phyloP scores from a whole-genome alignment of 1,140 invertebrate species.

The Andrena cerasifolii region DNA sequence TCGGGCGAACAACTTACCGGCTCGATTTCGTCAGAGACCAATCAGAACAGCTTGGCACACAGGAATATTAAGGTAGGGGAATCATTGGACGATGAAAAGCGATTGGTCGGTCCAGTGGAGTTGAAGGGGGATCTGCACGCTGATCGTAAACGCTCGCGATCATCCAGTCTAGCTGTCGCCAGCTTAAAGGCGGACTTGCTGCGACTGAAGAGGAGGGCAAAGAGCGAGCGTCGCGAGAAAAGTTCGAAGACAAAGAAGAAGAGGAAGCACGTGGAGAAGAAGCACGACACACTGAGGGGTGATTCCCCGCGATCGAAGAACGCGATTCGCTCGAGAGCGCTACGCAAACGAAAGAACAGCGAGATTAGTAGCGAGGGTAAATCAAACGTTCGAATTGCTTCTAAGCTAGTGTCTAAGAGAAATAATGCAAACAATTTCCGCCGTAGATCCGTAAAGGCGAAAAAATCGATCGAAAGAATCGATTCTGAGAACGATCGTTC shows the following conservation, averaged over 20 bases:
- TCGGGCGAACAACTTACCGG: no score
- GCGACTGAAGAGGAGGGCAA: constrained; percentile 11
- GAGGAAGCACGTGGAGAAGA: constrained; percentile 20
- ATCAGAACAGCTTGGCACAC: background rate
- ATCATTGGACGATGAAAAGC: background rate
- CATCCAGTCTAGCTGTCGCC: background rate
- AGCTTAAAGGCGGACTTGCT: background rate
- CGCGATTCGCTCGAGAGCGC: background rate
- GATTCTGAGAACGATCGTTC: background rate
- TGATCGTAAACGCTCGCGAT: background rate
- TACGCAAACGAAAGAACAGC: constrained; percentile 15
- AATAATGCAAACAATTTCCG: constrained; percentile 30
- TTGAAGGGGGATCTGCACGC: background rate
- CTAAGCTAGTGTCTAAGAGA: constrained; percentile 21
- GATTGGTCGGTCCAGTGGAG: background rate
- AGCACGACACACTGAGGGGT: background rate
- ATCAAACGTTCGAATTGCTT: constrained; percentile 25
- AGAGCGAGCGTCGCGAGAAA: background rate
- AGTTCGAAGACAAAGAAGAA: constrained; percentile 16
- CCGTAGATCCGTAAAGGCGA: constrained; percentile 24
- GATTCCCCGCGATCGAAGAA: background rate
- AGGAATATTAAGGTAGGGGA: no score
- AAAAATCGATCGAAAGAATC: background rate
- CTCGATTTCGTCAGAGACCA: background rate
- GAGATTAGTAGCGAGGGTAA: constrained; percentile 8